These are phyloP conservation scores for Macrophya annulata DNA, from an alignment of 2,888 invertebrate genomes.

Conservation along the genomic window DNA sequence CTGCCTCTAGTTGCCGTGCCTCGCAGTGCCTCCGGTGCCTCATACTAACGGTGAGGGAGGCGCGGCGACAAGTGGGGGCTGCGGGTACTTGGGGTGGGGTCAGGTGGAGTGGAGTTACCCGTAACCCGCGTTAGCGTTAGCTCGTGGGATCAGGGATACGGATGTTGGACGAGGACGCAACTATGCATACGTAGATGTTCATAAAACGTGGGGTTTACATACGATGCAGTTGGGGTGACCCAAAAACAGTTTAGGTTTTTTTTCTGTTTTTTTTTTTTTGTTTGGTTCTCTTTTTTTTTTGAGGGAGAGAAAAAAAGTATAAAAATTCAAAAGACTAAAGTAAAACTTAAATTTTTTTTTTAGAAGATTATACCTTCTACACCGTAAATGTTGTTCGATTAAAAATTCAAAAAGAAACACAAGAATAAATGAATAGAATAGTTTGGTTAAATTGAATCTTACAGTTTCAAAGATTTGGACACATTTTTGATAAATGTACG, in stretches of 20 bases:
- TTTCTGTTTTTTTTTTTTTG: background rate
- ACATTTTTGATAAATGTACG: background rate
- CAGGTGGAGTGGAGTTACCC: constrained; percentile 51
- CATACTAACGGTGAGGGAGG: background rate
- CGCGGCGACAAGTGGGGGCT: constrained; percentile 50
- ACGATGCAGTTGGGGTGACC: constrained; percentile 1
- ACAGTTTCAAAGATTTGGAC: background rate
- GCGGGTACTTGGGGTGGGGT: constrained; percentile 48
- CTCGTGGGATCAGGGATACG: constrained; percentile 31
- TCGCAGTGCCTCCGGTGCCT: constrained; percentile 49
- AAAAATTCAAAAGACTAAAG: background rate
- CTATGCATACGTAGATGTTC: constrained; percentile 36
- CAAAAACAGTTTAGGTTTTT: background rate
- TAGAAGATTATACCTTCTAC: background rate
- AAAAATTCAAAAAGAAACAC: background rate
- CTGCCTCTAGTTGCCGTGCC: constrained; percentile 45
- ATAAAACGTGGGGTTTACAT: constrained; percentile 5
- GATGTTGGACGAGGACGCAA: constrained; percentile 17
- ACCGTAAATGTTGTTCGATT: background rate
- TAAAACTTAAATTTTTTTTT: background rate
- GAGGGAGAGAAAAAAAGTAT: background rate
- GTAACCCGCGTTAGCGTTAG: constrained; percentile 43
- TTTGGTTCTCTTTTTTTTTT: background rate
- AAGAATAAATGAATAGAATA: background rate
- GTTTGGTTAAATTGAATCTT: background rate